Percentiles rank a stretch among this genome's conserved stretches.
These are phyloP conservation scores for Odontocolon sp. DNA, from an alignment of 2,888 invertebrate genomes.

Conservation along the genomic window DNA sequence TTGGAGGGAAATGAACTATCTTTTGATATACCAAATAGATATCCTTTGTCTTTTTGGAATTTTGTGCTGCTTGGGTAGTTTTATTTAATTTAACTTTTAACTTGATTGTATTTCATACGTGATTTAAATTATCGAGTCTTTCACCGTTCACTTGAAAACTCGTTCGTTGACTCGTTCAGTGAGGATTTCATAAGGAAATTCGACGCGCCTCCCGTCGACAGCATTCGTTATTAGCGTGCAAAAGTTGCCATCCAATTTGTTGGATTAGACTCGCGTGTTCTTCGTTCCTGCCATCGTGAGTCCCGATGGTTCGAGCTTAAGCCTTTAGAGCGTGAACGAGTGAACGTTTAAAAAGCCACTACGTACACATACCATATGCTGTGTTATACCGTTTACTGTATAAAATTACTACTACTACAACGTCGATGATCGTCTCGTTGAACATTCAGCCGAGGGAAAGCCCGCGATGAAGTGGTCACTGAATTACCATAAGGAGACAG, in stretches of 20 bases:
- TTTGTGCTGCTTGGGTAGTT: too few species aligned
- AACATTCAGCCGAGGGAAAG: conserved; percentile 47
- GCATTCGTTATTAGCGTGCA: conserved; percentile 54
- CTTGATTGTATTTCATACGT: conserved; percentile 9
- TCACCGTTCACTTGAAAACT: conserved; percentile 37
- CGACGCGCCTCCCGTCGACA: conserved; percentile 43
- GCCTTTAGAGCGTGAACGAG: conserved; percentile 33
- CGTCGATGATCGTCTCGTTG: conserved; percentile 6
- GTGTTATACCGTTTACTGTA: neutral
- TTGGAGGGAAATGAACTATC: too few species aligned
- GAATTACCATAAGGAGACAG: conserved; percentile 66
- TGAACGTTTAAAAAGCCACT: conserved; percentile 36
- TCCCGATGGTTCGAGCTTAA: conserved; percentile 29
- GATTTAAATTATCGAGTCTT: conserved; percentile 40
- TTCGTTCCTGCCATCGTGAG: conserved; percentile 25
- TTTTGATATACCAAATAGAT: too few species aligned
- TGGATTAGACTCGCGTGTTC: conserved; percentile 59
- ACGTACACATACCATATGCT: conserved; percentile 20
- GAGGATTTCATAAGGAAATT: conserved; percentile 38
- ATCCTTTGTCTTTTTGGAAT: too few species aligned
- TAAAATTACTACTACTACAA: neutral
- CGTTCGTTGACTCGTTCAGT: conserved; percentile 36
- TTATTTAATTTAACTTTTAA: too few species aligned
- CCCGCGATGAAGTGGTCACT: conserved; percentile 61
- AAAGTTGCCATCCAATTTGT: conserved; percentile 67